Conservation (phyloP, 2,888 invertebrate species). For the Tachina fera region DNA sequence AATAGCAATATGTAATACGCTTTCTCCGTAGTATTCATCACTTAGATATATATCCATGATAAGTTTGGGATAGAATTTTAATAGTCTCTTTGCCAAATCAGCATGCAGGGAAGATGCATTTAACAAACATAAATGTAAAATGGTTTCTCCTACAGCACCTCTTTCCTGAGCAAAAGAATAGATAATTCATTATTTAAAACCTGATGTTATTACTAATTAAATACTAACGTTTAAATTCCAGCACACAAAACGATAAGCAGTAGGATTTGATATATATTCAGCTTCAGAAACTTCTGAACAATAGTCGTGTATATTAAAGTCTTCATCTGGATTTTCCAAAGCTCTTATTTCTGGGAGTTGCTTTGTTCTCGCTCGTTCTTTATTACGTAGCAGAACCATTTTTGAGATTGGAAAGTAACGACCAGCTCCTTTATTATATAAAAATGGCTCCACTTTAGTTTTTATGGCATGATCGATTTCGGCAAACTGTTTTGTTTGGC, state of each 20-base stretch:
- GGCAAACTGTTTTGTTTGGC: conserved; percentile 94
- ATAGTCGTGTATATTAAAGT: conserved; percentile 92
- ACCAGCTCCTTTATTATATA: conserved; percentile 97
- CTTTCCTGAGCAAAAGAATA: conserved; percentile 85
- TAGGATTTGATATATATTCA: conserved; percentile 87
- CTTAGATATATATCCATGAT: conserved; percentile 98
- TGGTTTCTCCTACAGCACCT: conserved; percentile 98
- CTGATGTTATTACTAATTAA: not conserved
- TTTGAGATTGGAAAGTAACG: conserved; percentile 95
- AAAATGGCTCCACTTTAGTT: conserved; percentile 94
- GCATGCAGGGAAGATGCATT: conserved; percentile 96
- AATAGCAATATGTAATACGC: conserved; percentile 97
- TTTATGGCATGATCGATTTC: conserved; percentile 96
- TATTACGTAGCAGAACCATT: conserved; percentile 93
- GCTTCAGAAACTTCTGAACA: conserved; percentile 87
- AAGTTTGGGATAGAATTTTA: conserved; percentile 96
- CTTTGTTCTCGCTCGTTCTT: conserved; percentile 91
- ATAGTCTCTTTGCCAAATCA: conserved; percentile 95
- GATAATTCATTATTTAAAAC: not conserved
- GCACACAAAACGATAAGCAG: conserved; percentile 91
- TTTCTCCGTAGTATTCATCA: conserved; percentile 99
- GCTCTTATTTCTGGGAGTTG: conserved; percentile 89
- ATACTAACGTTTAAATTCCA: conserved; percentile 90
- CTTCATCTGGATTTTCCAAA: conserved; percentile 93
- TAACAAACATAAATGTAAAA: conserved; percentile 95